Evolutionary conservation across 2,888 invertebrate species (phyloP).

Genomic region (Limnephilus auricula): DNA sequence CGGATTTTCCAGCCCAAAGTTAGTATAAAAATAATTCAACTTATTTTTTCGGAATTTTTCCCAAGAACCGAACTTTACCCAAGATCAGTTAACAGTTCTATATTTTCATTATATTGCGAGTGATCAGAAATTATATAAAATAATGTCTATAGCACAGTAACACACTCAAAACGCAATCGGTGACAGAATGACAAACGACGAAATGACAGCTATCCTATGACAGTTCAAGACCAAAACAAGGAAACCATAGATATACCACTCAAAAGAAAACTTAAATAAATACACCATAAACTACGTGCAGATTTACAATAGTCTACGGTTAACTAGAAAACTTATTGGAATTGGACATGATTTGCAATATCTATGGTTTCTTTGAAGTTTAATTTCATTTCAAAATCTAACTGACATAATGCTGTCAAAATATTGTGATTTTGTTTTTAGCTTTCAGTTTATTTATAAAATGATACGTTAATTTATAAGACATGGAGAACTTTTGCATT

Average conservation of each 20-base stretch:
- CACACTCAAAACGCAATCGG: neutral
- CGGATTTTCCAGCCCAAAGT: too few relatives aligned
- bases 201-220: neutral
- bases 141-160: neutral
- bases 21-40: too few relatives aligned
- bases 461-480: neutral
- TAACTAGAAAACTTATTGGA: neutral
- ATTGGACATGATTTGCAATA: neutral
- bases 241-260: too few relatives aligned
- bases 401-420: neutral
- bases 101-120: neutral
- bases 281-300: neutral
- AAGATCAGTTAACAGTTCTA: neutral
- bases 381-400: neutral
- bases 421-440: neutral
- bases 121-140: neutral
- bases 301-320: too few relatives aligned
- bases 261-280: neutral
- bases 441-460: neutral
- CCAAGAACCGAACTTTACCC: too few relatives aligned
- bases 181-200: neutral
- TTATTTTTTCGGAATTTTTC: too few relatives aligned
- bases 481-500: conserved; percentile 45
- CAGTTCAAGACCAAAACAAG: neutral
- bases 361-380: neutral